Percentiles rank a stretch among this genome's conserved stretches.
Conservation (phyloP, 1,140 invertebrate species). For the Chrysopa pallens region DNA sequence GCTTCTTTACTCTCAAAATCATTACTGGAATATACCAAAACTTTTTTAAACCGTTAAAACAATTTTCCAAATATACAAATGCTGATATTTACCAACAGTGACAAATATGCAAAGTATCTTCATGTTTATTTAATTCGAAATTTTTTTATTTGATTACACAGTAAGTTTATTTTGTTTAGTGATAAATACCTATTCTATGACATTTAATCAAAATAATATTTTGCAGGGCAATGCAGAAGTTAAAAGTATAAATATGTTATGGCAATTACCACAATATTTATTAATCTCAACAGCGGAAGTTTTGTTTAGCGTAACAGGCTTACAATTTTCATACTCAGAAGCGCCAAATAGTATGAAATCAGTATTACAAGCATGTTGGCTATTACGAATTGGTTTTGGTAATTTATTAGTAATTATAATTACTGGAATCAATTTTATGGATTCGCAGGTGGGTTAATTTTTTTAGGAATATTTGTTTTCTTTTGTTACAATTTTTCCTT, state of each 20-base stretch:
- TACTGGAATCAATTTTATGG: slow-evolving; percentile 43
- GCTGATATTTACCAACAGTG: too few relatives aligned
- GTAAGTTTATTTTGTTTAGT: too few relatives aligned
- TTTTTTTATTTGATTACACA: too few relatives aligned
- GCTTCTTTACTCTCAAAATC: too few relatives aligned
- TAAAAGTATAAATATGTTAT: slow-evolving; percentile 55
- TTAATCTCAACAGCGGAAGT: slow-evolving; percentile 60
- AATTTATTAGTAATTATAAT: slow-evolving; percentile 66
- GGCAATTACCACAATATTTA: slow-evolving; percentile 75
- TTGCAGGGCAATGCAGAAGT: slow-evolving; percentile 35
- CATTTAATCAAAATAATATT: neutral
- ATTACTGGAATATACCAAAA: too few relatives aligned
- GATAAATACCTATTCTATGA: too few relatives aligned
- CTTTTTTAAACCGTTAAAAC: too few relatives aligned
- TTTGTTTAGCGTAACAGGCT: slow-evolving; percentile 54
- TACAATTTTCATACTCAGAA: slow-evolving; percentile 50
- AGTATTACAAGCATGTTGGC: slow-evolving; percentile 59
- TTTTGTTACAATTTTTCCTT: too few relatives aligned
- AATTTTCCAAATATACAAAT: too few relatives aligned
- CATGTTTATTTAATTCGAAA: too few relatives aligned
- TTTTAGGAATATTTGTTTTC: too few relatives aligned
- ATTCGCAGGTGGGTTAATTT: slow-evolving; percentile 40
- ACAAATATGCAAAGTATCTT: too few relatives aligned
- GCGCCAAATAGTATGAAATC: slow-evolving; percentile 47
- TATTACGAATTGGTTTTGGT: slow-evolving; percentile 60